Evolutionary conservation across 92 coral and sea anemone species (phyloP), one percentile per base, ranked within the genome.

Genomic region (Desmophyllum pertusum): DNA sequence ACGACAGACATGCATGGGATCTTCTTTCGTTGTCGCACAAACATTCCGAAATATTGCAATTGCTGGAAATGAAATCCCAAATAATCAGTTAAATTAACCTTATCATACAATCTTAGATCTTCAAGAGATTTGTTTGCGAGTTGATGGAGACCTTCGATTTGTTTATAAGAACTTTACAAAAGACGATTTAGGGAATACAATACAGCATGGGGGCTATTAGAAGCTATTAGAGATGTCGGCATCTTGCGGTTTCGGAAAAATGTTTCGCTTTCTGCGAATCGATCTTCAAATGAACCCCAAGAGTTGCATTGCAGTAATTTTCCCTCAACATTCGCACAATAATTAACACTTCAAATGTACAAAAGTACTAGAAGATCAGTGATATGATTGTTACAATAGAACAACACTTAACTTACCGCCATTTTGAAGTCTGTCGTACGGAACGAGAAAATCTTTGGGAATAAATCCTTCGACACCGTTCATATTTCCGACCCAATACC

Each of bases 401-500:
- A 65, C 2, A 50, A 69, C 37, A 6, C 29, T n/a, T n/a, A n/a
- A 92, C 92, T 76, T 68, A 93, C 96, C 94, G 51, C 90, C 75
- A 81, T 88, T 90, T 48, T 84, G 85, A 40, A 81, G 52, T 70
- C 85, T 67, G 43, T 84, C 89, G 53, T 38, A 59, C 30, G 93
- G 81, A 76, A 88, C 79, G 57, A 96, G 80, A 77, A 94, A 96
- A 70, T 96, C 96, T 76, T 88, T 94, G 10, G 98, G 98, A 59
- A 94, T 92, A 81, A 96, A 96, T 15, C 98, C 98, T 77, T 96
- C 98, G 2, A 65, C 75, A 1, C 90, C 91, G 25, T 84, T 85
- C 46, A 23, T 69, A 77, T 93, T 92, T 76, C 57, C 77, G 23
- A 96, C 95, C 98, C 98, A 96, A 68, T 81, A 94, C 98, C 98